Base-by-base conservation (phyloP, 2,888 invertebrate species). In the Xylota segnis region DNA sequence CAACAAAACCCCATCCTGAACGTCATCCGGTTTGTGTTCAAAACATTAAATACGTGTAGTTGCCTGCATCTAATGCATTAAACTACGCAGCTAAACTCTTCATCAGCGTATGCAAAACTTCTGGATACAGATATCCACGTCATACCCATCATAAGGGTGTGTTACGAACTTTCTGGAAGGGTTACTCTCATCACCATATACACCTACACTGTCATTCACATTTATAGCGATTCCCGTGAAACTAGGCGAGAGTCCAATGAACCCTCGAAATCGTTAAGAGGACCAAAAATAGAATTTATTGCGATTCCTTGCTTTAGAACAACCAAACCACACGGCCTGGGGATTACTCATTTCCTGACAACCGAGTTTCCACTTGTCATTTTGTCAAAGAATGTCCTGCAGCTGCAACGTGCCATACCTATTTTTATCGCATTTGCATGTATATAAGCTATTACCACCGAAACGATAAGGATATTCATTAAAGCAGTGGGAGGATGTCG, bases 361-460 rank as follows among this genome's bases (percentile, higher is more conserved):
- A 27, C 9, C 9, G 12, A 43, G 4, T 45, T n/a, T 45, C 43
- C 14, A 14, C 14, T 4, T 40, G 34, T 47, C 2, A 7, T 29
- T n/a, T 29, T 12, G 7, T 5, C 27, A 12, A 29, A 54, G 23
- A 3, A 58, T 10, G 10, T 58, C 18, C 32, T 58, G 18, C 27
- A 58, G 18, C 58, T 37, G 34, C 58, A 34, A 56, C 14, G 56
- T 16, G 34, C 32, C 56, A 56, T 16, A 56, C 10, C 32, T 34
- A 56, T 56, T 56, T 56, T 56, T 16, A 56, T 34, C 34, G n/a
- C n/a, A n/a, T n/a, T n/a, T 16, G 16, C 34, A 56, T 56, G 56
- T 10, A 56, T 34, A 56, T 56, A 34, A 34, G 54, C 9, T 7
- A 14, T 14, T 14, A 27, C 12, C 29, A 54, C 7, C 4, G 2